phyloP scores from a whole-genome alignment of 2,797 vertebrate species.

The Mormyrus proboscirostris region DNA sequence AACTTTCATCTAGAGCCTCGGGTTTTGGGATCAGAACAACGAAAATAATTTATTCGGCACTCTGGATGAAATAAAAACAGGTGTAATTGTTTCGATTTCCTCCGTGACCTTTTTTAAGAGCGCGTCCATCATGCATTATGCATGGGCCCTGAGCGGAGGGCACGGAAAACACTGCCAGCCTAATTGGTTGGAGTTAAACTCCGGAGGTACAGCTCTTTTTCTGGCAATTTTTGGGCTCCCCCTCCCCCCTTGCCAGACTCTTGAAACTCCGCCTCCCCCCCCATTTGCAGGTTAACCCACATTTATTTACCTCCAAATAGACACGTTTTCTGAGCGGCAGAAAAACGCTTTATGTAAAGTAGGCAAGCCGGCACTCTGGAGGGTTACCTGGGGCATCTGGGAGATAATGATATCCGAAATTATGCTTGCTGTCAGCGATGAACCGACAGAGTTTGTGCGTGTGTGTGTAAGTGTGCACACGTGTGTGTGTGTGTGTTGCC shows the following conservation, averaged over 20 bases:
- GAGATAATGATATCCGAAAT: conserved; percentile 6
- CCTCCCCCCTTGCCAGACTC: not conserved
- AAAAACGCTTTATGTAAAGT: not conserved
- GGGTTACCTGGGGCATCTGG: conserved; percentile 16
- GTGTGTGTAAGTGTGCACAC: not conserved
- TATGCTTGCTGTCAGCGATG: not conserved
- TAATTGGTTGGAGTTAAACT: conserved; percentile 61
- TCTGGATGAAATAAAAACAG: conserved; percentile 42
- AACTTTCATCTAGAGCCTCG: not conserved
- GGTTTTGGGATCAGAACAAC: not conserved
- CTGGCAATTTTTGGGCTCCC: not conserved
- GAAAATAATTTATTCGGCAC: conserved; percentile 16
- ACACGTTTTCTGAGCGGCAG: not conserved
- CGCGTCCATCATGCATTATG: conserved; percentile 58
- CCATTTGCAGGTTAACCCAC: not conserved
- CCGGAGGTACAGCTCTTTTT: conserved; percentile 24
- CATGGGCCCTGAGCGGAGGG: conserved; percentile 50
- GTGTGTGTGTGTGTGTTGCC: not conserved
- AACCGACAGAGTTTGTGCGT: conserved; percentile 7
- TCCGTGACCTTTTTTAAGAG: conserved; percentile 58
- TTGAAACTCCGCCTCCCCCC: not conserved
- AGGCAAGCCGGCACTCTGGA: not conserved
- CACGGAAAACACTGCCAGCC: conserved; percentile 48
- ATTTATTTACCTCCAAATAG: not conserved
- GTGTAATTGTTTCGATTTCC: conserved; percentile 57